Base-by-base conservation (phyloP, 2,797 vertebrate genomes). In the Fistularia tabacaria region DNA sequence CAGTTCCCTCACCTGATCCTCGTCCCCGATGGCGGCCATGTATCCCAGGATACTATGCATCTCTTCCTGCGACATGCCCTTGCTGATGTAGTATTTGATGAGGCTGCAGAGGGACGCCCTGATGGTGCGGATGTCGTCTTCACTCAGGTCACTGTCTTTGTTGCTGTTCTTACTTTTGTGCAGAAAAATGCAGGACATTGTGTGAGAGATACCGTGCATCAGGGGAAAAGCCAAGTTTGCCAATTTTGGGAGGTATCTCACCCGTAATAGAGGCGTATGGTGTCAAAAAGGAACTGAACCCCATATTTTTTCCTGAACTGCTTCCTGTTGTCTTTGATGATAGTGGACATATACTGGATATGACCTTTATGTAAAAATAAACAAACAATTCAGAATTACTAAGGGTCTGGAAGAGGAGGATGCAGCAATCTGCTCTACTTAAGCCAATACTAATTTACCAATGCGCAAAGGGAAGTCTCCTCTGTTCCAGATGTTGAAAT, bases 301-400 rank as follows among this genome's bases (percentile, higher is more conserved):
- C 97, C 96, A 0, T 93, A 95, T 78, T 93, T 97, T 79, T 93
- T 98, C 73, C 95, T 88, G 83, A 99, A 99, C 73, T 94, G 91
- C 81, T 97, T 98, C 81, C 95, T 92, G 87, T 92, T 97, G 69
- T 98, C 96, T 88, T 96, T 99, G 81, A 99, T 93, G 80, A 98
- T 89, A 1, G 97, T 98, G 54, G 95, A 97, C 91, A 97, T 92
- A 85, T 99, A 99, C 45, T 98, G 96, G 89, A 98, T 97, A 51
- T 99, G 96, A 74, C 96, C 97, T 99, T 79, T 46, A 87, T 25
- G 1, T 1, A 39, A 37, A 37, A 57, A 25, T 11, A 25, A 63
- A 77, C 46, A 71, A 55, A 60, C 10, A 54, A 10, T 12, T 51
- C 36, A 49, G 10, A 37, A 13, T 13, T 46, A 3, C 7, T 46